These are phyloP conservation scores for Kryptopterus vitreolus DNA, from an alignment of 2,797 vertebrate species.

Conservation along the genomic window DNA sequence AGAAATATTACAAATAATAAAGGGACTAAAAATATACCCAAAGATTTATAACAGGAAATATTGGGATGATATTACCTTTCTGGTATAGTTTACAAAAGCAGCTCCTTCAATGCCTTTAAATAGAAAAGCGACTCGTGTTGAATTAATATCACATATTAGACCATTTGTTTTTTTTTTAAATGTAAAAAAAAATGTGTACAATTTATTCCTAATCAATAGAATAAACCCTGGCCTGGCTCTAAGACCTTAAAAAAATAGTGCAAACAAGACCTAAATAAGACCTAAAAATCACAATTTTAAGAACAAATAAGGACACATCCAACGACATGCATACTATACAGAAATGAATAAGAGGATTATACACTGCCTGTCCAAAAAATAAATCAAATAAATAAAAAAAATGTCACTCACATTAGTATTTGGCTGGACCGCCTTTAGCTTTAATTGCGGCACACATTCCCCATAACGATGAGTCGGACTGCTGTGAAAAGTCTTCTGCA, in stretches of 20 bases:
- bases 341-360: too few species aligned
- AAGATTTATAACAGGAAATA: not conserved
- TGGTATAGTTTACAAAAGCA: constrained; percentile 37
- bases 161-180: too few species aligned
- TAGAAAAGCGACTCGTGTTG: constrained; percentile 48
- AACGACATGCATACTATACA: not conserved
- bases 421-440: too few species aligned
- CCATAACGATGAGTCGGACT: too few species aligned
- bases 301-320: not conserved
- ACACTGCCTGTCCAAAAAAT: too few species aligned
- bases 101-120: constrained; percentile 40
- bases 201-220: not conserved
- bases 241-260: not conserved
- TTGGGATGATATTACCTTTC: not conserved
- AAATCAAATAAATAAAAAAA: too few species aligned
- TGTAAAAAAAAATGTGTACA: too few species aligned
- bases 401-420: too few species aligned
- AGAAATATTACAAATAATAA: not conserved
- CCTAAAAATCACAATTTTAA: not conserved
- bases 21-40: not conserved
- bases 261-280: too few species aligned
- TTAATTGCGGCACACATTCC: too few species aligned
- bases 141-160: constrained; percentile 1
- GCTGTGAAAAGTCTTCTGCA: too few species aligned
- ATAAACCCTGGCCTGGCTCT: not conserved